Percentiles rank a stretch among this genome's conserved stretches.
Conservation (phyloP, 2,888 invertebrate species). For the Ceriagrion tenellum region DNA sequence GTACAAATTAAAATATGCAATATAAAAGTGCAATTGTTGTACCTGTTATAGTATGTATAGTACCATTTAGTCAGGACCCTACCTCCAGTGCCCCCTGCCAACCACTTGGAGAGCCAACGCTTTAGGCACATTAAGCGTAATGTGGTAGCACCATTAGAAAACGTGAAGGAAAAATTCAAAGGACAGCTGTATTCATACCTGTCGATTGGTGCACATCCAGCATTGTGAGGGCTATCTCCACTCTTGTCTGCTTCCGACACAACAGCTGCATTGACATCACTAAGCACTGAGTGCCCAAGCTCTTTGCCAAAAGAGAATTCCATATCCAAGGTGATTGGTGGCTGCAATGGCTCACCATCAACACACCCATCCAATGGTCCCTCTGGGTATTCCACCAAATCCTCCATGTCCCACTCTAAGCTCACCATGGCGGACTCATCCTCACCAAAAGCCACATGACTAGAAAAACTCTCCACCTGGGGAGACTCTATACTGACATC, state of each 20-base stretch:
- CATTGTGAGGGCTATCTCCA: constrained; percentile 53
- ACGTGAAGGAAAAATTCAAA: too few relatives aligned
- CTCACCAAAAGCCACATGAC: constrained; percentile 69
- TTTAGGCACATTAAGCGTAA: too few relatives aligned
- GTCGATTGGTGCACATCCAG: constrained; percentile 69
- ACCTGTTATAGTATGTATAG: too few relatives aligned
- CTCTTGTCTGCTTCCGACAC: constrained; percentile 52
- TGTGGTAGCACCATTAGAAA: too few relatives aligned
- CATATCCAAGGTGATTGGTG: constrained; percentile 10
- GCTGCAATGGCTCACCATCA: constrained; percentile 3
- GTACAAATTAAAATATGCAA: too few relatives aligned
- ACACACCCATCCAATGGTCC: constrained; percentile 42
- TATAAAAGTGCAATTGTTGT: too few relatives aligned
- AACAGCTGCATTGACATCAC: background rate
- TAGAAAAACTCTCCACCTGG: constrained; percentile 26
- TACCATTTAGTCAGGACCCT: too few relatives aligned
- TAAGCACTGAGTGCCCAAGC: background rate
- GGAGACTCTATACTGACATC: background rate
- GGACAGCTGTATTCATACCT: constrained; percentile 65
- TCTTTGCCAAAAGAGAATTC: constrained; percentile 23
- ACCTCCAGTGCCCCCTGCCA: too few relatives aligned
- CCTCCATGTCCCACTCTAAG: constrained; percentile 73
- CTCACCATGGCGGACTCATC: constrained; percentile 71
- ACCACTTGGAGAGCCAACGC: too few relatives aligned
- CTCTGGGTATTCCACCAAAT: constrained; percentile 70